These are phyloP conservation scores for Brachyhypopomus gauderio DNA, from an alignment of 2,113 vertebrate species.

Conservation along the genomic window DNA sequence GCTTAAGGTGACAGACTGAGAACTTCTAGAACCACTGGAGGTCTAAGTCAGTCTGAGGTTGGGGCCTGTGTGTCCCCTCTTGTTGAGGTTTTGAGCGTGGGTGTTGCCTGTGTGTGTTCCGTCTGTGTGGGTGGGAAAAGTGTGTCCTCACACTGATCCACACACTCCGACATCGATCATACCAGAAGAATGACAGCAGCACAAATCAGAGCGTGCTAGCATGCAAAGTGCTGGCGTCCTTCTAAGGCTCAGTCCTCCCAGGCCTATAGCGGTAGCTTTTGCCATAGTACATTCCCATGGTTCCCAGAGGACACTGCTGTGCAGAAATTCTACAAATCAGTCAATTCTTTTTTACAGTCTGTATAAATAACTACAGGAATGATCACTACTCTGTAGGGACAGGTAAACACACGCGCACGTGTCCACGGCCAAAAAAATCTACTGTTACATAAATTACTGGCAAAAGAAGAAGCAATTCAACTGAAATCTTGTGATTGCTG, in stretches of 20 bases:
- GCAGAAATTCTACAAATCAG: too few relatives aligned
- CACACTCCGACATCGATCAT: constrained; percentile 16
- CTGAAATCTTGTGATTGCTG: constrained; percentile 44
- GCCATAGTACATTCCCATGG: neutral
- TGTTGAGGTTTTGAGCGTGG: constrained; percentile 57
- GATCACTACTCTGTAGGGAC: constrained; percentile 6
- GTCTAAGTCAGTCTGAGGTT: constrained; percentile 9
- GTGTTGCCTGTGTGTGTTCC: constrained; percentile 65
- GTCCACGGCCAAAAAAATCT: neutral
- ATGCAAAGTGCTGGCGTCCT: neutral
- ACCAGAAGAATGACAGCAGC: neutral
- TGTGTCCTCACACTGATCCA: neutral
- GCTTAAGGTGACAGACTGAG: neutral
- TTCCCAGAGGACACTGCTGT: neutral
- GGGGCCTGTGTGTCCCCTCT: constrained; percentile 27
- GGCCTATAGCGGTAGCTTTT: neutral
- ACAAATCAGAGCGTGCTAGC: constrained; percentile 34
- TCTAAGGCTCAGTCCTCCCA: neutral
- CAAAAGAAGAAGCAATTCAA: neutral
- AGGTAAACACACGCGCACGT: neutral
- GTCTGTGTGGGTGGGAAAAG: constrained; percentile 62
- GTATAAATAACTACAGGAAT: neutral
- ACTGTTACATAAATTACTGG: neutral
- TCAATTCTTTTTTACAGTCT: too few relatives aligned
- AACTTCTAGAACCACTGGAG: constrained; percentile 4